Evolutionary conservation across 2,113 vertebrate genomes (phyloP).

Genomic region (Regulus satrapa): DNA sequence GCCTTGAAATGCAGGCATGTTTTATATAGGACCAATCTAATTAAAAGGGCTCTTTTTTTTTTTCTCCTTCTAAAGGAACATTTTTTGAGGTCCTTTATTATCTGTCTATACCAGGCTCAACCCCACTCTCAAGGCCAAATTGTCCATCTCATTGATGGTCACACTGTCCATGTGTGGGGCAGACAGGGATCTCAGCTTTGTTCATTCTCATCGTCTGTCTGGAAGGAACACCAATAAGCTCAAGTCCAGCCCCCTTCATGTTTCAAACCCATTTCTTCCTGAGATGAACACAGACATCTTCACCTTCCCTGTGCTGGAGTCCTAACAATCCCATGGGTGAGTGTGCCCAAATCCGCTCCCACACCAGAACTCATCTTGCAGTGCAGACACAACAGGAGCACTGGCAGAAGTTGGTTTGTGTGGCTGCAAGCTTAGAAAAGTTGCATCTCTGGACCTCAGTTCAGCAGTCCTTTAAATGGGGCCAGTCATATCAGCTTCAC

Average conservation of each 20-base stretch:
- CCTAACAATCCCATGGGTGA: neutral
- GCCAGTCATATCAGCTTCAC: neutral
- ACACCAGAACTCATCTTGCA: neutral
- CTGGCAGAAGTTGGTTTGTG: neutral
- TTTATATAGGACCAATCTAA: neutral
- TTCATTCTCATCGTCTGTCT: neutral
- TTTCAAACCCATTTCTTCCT: neutral
- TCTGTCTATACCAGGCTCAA: neutral
- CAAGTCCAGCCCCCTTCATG: neutral
- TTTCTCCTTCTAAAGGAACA: neutral
- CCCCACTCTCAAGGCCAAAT: neutral
- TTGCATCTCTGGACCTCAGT: neutral
- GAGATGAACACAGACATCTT: neutral
- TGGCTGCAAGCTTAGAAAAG: neutral
- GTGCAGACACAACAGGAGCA: neutral
- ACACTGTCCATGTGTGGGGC: neutral
- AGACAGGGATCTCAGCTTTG: neutral
- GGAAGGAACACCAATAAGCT: neutral
- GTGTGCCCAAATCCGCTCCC: neutral
- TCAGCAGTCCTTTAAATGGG: neutral
- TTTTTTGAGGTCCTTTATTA: neutral
- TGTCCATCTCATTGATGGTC: neutral
- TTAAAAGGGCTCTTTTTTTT: neutral
- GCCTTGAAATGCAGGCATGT: neutral
- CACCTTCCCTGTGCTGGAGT: neutral